These are phyloP conservation scores for Lasiurus borealis DNA, from an alignment of 2,113 vertebrate genomes.

Conservation along the genomic window DNA sequence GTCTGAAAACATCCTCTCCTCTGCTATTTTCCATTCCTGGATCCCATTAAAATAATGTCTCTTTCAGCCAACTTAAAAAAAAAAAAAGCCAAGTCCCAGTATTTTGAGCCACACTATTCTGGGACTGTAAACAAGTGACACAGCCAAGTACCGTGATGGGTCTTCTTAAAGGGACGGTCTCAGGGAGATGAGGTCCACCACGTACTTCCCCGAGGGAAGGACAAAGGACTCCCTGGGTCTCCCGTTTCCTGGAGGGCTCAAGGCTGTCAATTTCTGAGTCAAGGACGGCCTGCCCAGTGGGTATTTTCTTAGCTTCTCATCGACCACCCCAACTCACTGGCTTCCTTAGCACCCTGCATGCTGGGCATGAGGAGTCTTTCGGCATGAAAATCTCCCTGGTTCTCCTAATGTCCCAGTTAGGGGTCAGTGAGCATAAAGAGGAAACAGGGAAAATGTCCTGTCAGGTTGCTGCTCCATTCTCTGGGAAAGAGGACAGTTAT, in stretches of 20 bases:
- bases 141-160: slow-evolving; percentile 61
- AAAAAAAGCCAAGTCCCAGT: slow-evolving; percentile 51
- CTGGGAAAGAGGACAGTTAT: background rate
- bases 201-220: background rate
- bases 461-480: background rate
- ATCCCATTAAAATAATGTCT: slow-evolving; percentile 49
- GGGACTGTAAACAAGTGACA: slow-evolving; percentile 74
- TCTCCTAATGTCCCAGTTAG: background rate
- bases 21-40: slow-evolving; percentile 59
- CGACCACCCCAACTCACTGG: background rate
- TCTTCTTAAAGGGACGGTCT: slow-evolving; percentile 53
- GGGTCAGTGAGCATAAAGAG: background rate
- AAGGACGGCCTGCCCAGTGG: background rate
- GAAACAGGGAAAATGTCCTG: background rate
- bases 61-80: slow-evolving; percentile 57
- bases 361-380: background rate
- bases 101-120: slow-evolving; percentile 76
- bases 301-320: background rate
- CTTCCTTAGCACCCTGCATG: background rate
- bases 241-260: background rate
- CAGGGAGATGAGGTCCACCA: background rate
- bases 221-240: background rate
- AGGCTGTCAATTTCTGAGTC: background rate
- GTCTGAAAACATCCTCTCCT: slow-evolving; percentile 65
- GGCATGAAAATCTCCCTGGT: background rate